These are phyloP conservation scores for Scaptodrosophila lebanonensis DNA, from an alignment of 1,140 invertebrate species.

Conservation along the genomic window DNA sequence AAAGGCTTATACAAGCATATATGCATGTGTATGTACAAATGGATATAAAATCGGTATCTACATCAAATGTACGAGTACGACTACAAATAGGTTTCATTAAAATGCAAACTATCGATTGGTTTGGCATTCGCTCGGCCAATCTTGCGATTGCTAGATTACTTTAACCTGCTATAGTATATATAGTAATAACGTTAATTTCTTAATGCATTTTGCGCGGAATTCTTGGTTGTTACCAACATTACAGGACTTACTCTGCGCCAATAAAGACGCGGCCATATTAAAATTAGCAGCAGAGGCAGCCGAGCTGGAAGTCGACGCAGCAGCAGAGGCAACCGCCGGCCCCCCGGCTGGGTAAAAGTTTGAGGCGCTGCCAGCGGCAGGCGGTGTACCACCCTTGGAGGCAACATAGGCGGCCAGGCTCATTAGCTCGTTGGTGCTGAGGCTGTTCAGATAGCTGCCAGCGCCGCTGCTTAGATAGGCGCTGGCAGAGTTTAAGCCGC, in stretches of 20 bases:
- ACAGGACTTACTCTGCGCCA: slow-evolving; percentile 86
- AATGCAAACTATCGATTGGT: too few relatives aligned
- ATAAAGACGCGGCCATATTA: slow-evolving; percentile 82
- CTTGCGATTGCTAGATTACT: too few relatives aligned
- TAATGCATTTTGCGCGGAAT: slow-evolving; percentile 3
- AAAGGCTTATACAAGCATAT: too few relatives aligned
- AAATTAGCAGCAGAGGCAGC: slow-evolving; percentile 62
- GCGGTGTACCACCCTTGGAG: slow-evolving; percentile 46
- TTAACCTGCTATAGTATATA: too few relatives aligned
- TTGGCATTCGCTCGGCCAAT: too few relatives aligned
- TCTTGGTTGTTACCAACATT: slow-evolving; percentile 77
- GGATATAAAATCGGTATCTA: too few relatives aligned
- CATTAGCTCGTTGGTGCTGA: slow-evolving; percentile 69
- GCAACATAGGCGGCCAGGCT: slow-evolving; percentile 66
- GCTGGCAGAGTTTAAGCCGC: slow-evolving; percentile 35
- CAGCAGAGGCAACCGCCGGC: slow-evolving; percentile 7
- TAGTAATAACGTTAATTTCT: too few relatives aligned
- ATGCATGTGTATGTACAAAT: too few relatives aligned
- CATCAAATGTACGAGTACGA: too few relatives aligned
- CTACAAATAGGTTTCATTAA: too few relatives aligned
- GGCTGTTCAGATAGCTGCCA: slow-evolving; percentile 57
- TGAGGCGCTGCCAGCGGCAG: slow-evolving; percentile 18
- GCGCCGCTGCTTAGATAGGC: slow-evolving; percentile 47
- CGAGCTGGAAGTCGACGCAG: slow-evolving; percentile 4
- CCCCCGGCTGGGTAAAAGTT: slow-evolving; percentile 17